These are phyloP conservation scores for Ophion ventricosus DNA, from an alignment of 2,888 invertebrate species.

Conservation along the genomic window DNA sequence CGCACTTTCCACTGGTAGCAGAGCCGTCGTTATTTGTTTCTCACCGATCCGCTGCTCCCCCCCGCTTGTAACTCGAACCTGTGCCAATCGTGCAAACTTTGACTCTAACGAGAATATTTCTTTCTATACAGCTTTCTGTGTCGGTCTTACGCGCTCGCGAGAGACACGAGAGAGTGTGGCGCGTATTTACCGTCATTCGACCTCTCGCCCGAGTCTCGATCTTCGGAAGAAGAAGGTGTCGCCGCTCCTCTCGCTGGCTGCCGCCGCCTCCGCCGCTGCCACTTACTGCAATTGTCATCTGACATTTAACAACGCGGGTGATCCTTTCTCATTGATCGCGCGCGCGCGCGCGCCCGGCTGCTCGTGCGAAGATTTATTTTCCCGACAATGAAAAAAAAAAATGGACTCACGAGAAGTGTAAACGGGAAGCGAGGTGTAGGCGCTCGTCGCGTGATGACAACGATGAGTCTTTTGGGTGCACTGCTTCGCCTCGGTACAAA, in stretches of 20 bases:
- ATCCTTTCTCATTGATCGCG: constrained; percentile 62
- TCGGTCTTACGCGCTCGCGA: no score
- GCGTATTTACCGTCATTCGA: constrained; percentile 79
- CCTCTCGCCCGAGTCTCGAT: constrained; percentile 81
- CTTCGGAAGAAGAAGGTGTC: constrained; percentile 79
- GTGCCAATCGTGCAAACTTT: not conserved
- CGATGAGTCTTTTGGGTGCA: constrained; percentile 95
- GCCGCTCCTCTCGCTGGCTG: constrained; percentile 74
- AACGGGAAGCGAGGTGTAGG: constrained; percentile 93
- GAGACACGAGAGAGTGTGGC: no score
- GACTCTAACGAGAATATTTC: not conserved
- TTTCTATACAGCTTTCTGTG: no score
- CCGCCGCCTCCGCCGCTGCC: constrained; percentile 77
- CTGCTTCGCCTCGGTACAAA: constrained; percentile 89
- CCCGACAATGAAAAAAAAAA: not conserved
- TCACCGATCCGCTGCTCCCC: constrained; percentile 88
- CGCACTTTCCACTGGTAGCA: constrained; percentile 91
- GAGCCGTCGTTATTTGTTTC: constrained; percentile 87
- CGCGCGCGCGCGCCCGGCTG: no score
- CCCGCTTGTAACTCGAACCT: constrained; percentile 88
- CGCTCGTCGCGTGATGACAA: constrained; percentile 95
- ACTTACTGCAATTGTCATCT: constrained; percentile 82
- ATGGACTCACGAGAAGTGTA: constrained; percentile 81
- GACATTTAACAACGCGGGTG: constrained; percentile 80
- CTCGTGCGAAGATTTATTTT: constrained; percentile 1